phyloP scores from a whole-genome alignment of 1,140 invertebrate species.

The Oncopodura yosiiana region DNA sequence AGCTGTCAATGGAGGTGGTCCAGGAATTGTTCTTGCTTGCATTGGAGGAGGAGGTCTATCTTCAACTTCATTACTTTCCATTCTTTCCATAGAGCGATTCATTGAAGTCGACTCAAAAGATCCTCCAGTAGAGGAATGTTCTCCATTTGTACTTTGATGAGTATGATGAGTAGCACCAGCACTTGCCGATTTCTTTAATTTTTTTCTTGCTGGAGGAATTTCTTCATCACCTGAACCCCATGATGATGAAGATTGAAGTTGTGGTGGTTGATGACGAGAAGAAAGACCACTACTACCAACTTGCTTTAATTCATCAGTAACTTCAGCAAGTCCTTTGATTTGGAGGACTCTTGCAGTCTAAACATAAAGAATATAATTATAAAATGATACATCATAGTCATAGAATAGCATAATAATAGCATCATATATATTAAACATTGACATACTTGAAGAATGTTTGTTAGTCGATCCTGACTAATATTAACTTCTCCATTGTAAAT shows the following conservation, averaged over 20 bases:
- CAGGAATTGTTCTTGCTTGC: background rate
- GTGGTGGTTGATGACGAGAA: constrained; percentile 6
- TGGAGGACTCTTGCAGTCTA: constrained; percentile 74
- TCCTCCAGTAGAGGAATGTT: constrained; percentile 1
- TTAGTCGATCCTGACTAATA: constrained; percentile 74
- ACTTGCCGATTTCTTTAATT: constrained; percentile 32
- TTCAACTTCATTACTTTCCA: background rate
- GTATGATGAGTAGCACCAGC: constrained; percentile 7
- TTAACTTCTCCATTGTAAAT: constrained; percentile 89
- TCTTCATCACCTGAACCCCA: constrained; percentile 9
- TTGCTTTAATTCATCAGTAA: constrained; percentile 44
- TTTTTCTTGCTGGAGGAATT: constrained; percentile 19
- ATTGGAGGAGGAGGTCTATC: constrained; percentile 8
- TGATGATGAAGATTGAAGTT: constrained; percentile 9
- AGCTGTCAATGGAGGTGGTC: constrained; percentile 25
- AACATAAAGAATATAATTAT: constrained; percentile 17
- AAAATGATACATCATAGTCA: background rate
- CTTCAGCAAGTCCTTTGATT: constrained; percentile 74
- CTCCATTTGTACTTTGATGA: constrained; percentile 34
- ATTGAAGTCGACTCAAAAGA: constrained; percentile 33
- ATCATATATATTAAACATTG: background rate
- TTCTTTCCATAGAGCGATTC: constrained; percentile 25
- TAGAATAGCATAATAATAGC: background rate
- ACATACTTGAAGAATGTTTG: constrained; percentile 63
- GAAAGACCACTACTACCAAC: constrained; percentile 2